A percentile compares a stretch with the other conserved stretches of the same genome.
These are phyloP conservation scores for Parnassius mnemosyne DNA, from an alignment of 2,888 invertebrate species.

Conservation along the genomic window DNA sequence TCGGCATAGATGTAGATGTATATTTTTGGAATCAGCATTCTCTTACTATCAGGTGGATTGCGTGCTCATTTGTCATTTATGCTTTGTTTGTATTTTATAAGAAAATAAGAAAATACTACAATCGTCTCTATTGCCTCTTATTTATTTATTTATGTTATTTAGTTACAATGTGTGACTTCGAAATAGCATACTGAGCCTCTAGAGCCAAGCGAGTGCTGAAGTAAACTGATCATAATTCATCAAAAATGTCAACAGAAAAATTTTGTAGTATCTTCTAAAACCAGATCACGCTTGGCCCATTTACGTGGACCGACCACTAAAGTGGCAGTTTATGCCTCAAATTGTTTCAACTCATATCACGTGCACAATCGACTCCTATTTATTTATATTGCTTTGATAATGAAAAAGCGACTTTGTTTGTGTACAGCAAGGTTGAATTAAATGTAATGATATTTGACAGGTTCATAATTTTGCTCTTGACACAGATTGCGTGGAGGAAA, in stretches of 20 bases:
- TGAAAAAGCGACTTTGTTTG: slow-evolving; percentile 38
- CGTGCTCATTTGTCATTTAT: too few species aligned
- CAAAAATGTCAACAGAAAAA: slow-evolving; percentile 1
- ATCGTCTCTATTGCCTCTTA: too few species aligned
- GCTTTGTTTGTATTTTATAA: too few species aligned
- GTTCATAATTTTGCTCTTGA: slow-evolving; percentile 53
- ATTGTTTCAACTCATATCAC: slow-evolving; percentile 51
- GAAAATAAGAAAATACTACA: too few species aligned
- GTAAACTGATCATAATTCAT: too few species aligned
- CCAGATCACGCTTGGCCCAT: slow-evolving; percentile 57
- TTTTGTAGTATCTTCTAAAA: slow-evolving; percentile 32
- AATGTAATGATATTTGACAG: slow-evolving; percentile 14
- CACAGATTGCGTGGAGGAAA: slow-evolving; percentile 63
- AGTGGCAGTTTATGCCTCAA: slow-evolving; percentile 35
- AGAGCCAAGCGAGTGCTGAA: too few species aligned
- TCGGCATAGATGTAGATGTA: too few species aligned
- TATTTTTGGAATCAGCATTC: too few species aligned
- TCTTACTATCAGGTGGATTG: too few species aligned
- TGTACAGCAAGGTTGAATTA: slow-evolving; percentile 26
- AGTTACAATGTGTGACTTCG: too few species aligned
- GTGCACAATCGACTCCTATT: slow-evolving; percentile 39
- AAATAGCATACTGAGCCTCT: too few species aligned
- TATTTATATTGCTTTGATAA: slow-evolving; percentile 22
- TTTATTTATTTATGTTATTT: too few species aligned
- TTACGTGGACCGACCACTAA: slow-evolving; percentile 56